Conservation (phyloP, 2,797 vertebrate genomes). For the Hemitrygon akajei region DNA sequence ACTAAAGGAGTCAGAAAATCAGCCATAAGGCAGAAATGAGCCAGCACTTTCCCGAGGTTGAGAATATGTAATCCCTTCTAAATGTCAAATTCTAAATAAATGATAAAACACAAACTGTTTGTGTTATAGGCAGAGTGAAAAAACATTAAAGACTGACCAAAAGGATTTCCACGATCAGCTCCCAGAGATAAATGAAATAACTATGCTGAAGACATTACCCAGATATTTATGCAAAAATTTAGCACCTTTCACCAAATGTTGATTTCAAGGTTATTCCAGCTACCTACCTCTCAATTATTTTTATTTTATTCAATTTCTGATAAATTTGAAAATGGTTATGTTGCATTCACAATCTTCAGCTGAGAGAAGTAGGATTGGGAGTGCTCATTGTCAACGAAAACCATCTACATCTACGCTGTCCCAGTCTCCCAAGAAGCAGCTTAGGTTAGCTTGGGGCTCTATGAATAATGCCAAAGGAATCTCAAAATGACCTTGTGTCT, state of each 20-base stretch:
- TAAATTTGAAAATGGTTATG: background rate
- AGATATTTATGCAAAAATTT: background rate
- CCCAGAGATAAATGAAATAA: background rate
- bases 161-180: background rate
- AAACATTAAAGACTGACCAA: background rate
- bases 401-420: too few relatives aligned
- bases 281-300: background rate
- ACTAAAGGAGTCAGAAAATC: background rate
- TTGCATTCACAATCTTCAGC: background rate
- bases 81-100: background rate
- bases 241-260: background rate
- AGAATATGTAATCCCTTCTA: background rate
- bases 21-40: background rate
- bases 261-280: background rate
- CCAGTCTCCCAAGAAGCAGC: too few relatives aligned
- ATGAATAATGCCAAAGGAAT: too few relatives aligned
- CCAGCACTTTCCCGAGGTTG: background rate
- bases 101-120: background rate
- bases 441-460: too few relatives aligned
- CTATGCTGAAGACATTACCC: background rate
- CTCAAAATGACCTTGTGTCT: background rate
- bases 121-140: background rate
- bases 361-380: too few relatives aligned
- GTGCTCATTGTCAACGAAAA: too few relatives aligned
- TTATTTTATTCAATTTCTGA: background rate